Evolutionary conservation across 2,113 vertebrate species (phyloP).

Genomic region (Pipa parva): DNA sequence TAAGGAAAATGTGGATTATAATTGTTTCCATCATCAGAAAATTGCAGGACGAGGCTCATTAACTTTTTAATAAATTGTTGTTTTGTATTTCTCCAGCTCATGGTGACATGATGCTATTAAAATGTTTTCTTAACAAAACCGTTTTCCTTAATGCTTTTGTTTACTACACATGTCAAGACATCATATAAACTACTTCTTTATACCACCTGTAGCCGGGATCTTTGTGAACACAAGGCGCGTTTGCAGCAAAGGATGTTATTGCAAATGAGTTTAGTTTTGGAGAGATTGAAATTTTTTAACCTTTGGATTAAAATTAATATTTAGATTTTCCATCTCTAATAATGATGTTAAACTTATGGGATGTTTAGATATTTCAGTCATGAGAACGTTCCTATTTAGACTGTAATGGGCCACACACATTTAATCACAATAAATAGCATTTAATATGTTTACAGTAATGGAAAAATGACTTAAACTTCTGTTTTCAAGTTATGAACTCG

Average conservation of each 20-base stretch:
- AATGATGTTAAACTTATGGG: constrained; percentile 61
- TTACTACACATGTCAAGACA: constrained; percentile 59
- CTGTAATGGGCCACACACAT: constrained; percentile 72
- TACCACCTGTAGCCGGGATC: constrained; percentile 61
- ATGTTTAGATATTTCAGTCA: constrained; percentile 77
- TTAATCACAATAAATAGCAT: constrained; percentile 85
- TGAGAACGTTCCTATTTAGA: constrained; percentile 72
- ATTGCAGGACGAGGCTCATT: constrained; percentile 33
- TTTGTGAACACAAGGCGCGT: constrained; percentile 44
- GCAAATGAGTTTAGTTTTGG: constrained; percentile 46
- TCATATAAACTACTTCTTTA: constrained; percentile 54
- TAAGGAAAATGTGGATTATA: constrained; percentile 9
- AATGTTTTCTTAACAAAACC: constrained; percentile 42
- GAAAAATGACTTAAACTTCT: constrained; percentile 74
- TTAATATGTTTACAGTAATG: constrained; percentile 85
- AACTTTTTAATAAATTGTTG: constrained; percentile 40
- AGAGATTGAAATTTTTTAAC: constrained; percentile 56
- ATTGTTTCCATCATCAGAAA: constrained; percentile 38
- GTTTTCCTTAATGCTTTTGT: constrained; percentile 54
- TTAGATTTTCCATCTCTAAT: constrained; percentile 67
- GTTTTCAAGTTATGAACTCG: constrained; percentile 77
- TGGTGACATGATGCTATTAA: constrained; percentile 39
- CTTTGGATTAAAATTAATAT: constrained; percentile 78
- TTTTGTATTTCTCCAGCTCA: constrained; percentile 24
- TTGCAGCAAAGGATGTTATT: constrained; percentile 40